phyloP scores from a whole-genome alignment of 1,140 invertebrate genomes.

The Acromyrmex echinatior region DNA sequence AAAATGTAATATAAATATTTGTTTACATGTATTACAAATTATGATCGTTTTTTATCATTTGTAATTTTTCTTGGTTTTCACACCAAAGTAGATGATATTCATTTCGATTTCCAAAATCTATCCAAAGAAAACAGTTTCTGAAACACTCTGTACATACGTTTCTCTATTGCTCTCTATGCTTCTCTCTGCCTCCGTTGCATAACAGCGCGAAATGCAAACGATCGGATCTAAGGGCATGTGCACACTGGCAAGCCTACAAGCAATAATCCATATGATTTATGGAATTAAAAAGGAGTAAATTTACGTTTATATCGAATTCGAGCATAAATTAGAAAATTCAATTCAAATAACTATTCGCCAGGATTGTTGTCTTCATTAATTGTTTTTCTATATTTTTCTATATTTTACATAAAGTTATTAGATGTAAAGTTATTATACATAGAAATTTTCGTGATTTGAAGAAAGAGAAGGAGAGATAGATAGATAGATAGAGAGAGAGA shows the following conservation, averaged over 20 bases:
- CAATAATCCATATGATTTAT: slow-evolving; percentile 12
- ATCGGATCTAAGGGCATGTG: slow-evolving; percentile 72
- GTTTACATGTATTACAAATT: not conserved
- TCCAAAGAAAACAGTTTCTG: not conserved
- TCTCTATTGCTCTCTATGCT: slow-evolving; percentile 41
- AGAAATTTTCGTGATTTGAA: not conserved
- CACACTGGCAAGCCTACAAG: not conserved
- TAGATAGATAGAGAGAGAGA: not conserved
- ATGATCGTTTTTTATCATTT: not conserved
- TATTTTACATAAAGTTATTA: not conserved
- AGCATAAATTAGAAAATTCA: not conserved
- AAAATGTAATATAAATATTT: not conserved
- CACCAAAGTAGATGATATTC: not conserved
- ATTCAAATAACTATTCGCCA: not conserved
- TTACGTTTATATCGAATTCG: not conserved
- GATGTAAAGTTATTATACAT: not conserved
- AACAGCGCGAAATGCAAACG: slow-evolving; percentile 79
- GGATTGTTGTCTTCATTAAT: not conserved
- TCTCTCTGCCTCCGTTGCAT: not conserved
- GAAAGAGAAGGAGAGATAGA: no score
- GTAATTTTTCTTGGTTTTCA: not conserved
- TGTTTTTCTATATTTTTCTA: not conserved
- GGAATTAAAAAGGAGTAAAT: not conserved
- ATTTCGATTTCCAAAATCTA: not conserved
- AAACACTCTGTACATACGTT: slow-evolving; percentile 21